Conservation (phyloP, 2,888 invertebrate species). For the Lymantria monacha region DNA sequence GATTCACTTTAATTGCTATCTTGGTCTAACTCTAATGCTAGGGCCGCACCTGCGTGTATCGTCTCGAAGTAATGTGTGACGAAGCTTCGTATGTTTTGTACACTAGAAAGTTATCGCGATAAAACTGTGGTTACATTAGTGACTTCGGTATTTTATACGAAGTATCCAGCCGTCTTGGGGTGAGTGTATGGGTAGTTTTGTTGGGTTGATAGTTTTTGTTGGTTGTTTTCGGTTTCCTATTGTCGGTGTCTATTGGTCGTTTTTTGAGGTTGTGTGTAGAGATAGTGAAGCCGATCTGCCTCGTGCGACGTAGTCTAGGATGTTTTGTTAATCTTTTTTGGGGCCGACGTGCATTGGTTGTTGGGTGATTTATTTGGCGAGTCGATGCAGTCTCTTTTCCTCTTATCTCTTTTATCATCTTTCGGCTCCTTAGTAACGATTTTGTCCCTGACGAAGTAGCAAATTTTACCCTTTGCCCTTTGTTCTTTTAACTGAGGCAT, state of each 20-base stretch:
- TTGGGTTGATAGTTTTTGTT: not conserved
- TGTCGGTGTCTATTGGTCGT: slow-evolving; percentile 1
- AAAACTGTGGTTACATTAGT: no score
- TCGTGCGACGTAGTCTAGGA: not conserved
- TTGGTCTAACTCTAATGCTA: no score
- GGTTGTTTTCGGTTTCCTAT: not conserved
- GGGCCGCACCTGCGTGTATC: no score
- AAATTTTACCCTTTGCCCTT: slow-evolving; percentile 7
- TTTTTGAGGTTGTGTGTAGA: not conserved
- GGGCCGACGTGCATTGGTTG: not conserved
- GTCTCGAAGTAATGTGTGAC: no score
- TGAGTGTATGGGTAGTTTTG: not conserved
- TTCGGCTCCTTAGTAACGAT: slow-evolving; percentile 3
- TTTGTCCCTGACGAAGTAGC: slow-evolving; percentile 4
- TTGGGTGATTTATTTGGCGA: not conserved
- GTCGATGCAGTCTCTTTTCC: not conserved
- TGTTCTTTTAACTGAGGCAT: slow-evolving; percentile 3
- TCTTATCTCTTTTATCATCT: slow-evolving; percentile 3
- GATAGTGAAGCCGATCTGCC: not conserved
- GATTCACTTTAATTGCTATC: no score
- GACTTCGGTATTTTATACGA: no score
- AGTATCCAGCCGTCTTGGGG: no score
- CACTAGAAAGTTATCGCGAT: no score
- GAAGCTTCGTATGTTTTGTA: no score
- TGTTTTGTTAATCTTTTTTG: not conserved